These are phyloP conservation scores for Schrankia costaestrigalis DNA, from an alignment of 2,888 invertebrate species.

Conservation along the genomic window DNA sequence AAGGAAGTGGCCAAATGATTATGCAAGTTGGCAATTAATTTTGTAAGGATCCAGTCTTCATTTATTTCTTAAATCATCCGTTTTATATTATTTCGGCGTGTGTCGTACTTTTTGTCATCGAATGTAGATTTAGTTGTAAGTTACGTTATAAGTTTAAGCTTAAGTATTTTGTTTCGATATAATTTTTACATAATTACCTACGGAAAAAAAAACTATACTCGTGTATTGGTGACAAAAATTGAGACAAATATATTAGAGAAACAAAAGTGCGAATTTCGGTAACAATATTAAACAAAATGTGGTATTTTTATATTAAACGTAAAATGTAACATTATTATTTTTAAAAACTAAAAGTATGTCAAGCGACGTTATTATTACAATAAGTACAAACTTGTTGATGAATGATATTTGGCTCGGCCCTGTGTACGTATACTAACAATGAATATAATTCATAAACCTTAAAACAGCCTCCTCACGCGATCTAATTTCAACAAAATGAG, in stretches of 20 bases:
- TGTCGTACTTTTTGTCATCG: constrained; percentile 49
- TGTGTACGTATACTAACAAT: constrained; percentile 56
- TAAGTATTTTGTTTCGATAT: constrained; percentile 36
- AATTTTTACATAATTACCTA: constrained; percentile 39
- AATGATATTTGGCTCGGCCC: constrained; percentile 61
- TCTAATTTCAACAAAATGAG: constrained; percentile 14
- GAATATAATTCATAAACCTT: constrained; percentile 49
- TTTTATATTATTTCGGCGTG: constrained; percentile 34
- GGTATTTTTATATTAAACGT: constrained; percentile 74
- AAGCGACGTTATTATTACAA: constrained; percentile 53
- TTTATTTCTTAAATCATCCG: constrained; percentile 20
- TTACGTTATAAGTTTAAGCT: constrained; percentile 35
- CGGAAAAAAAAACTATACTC: constrained; percentile 32
- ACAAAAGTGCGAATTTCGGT: constrained; percentile 63
- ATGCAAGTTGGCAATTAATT: constrained; percentile 17
- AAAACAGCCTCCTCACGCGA: constrained; percentile 42
- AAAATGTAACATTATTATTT: constrained; percentile 51
- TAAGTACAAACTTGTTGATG: constrained; percentile 73
- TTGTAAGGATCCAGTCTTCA: constrained; percentile 20
- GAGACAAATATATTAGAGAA: constrained; percentile 46
- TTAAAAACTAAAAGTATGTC: constrained; percentile 47
- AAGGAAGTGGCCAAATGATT: constrained; percentile 29
- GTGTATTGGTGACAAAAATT: constrained; percentile 45
- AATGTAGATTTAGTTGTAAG: constrained; percentile 37
- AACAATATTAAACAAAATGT: constrained; percentile 58